Evolutionary conservation across 2,797 vertebrate species (phyloP).

Genomic region (Apogon talboti): DNA sequence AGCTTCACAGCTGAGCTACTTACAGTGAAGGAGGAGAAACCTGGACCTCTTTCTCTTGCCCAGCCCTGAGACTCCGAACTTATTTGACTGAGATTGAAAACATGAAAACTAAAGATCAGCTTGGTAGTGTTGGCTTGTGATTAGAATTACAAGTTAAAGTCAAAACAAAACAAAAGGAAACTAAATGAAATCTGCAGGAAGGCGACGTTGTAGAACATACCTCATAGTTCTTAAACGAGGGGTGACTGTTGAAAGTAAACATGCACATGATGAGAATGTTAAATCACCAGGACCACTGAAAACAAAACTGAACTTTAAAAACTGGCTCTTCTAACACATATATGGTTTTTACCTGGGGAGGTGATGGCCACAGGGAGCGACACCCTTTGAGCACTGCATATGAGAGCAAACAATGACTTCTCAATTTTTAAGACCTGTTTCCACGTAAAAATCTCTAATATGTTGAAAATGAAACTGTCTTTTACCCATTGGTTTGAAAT

Average conservation of each 20-base stretch:
- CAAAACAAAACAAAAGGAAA: too few species aligned
- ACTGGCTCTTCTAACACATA: not conserved
- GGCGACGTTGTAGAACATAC: constrained; percentile 62
- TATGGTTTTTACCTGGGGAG: constrained; percentile 83
- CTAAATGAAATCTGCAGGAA: not conserved
- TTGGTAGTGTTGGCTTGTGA: not conserved
- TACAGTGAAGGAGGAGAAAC: constrained; percentile 62
- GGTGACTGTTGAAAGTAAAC: constrained; percentile 79
- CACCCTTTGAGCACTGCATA: constrained; percentile 80
- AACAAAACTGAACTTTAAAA: not conserved
- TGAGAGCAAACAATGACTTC: constrained; percentile 15
- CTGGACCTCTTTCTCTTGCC: constrained; percentile 63
- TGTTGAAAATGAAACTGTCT: not conserved
- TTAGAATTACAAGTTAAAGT: not conserved
- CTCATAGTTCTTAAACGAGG: constrained; percentile 82
- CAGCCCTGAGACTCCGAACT: constrained; percentile 73
- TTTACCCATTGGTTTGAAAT: constrained; percentile 76
- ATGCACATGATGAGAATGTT: not conserved
- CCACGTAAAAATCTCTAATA: too few species aligned
- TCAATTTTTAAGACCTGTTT: not conserved
- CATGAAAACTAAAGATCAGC: not conserved
- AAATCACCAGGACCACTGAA: not conserved
- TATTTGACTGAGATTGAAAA: constrained; percentile 57
- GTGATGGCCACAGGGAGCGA: constrained; percentile 89
- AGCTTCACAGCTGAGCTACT: constrained; percentile 27